These are phyloP conservation scores for Syrista parreyssii DNA, from an alignment of 2,888 invertebrate species.

Conservation along the genomic window DNA sequence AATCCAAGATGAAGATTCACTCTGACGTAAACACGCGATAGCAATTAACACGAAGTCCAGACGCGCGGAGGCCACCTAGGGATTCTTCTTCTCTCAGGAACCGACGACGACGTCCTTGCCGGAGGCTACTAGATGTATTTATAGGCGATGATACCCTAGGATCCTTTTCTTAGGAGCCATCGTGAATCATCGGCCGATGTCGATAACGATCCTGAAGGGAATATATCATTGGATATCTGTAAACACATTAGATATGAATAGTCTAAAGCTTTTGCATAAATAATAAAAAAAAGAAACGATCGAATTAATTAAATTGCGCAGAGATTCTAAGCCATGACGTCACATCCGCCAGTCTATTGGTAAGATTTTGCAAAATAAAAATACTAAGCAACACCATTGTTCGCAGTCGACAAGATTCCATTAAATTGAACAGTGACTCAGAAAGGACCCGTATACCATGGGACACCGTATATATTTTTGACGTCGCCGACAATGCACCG, in stretches of 20 bases:
- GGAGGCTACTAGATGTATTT: slow-evolving; percentile 59
- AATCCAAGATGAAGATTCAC: slow-evolving; percentile 23
- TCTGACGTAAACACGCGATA: slow-evolving; percentile 5
- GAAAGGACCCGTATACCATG: background rate
- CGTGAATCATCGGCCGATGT: background rate
- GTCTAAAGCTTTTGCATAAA: background rate
- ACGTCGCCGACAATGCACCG: background rate
- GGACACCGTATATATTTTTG: background rate
- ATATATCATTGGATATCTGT: background rate
- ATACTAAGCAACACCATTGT: background rate
- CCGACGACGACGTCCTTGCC: slow-evolving; percentile 59
- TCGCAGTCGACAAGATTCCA: background rate
- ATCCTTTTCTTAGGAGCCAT: slow-evolving; percentile 30
- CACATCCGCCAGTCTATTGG: background rate
- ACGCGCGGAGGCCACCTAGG: slow-evolving; percentile 5
- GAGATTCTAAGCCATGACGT: background rate
- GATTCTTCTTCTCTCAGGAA: slow-evolving; percentile 10
- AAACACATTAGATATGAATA: background rate
- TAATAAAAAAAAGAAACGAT: background rate
- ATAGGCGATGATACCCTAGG: slow-evolving; percentile 64
- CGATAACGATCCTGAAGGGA: background rate
- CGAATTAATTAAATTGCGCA: background rate
- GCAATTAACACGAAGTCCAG: background rate
- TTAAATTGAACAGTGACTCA: background rate
- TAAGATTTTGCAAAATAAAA: background rate